Conservation (phyloP, 2,888 invertebrate genomes). For the Alentia gelatinosa region DNA sequence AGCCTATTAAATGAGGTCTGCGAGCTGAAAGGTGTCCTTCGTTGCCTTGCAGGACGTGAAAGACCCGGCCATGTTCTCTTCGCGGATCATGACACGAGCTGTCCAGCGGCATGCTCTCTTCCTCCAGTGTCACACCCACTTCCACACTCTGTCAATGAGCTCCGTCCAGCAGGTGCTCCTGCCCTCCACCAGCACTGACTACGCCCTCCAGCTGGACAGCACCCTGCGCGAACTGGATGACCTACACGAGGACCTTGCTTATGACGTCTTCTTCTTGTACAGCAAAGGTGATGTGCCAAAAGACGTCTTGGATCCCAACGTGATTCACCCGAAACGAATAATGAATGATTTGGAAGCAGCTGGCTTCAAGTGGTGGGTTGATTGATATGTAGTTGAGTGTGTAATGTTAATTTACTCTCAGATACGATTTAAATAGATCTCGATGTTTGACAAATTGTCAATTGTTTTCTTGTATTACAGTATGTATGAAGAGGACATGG, state of each 20-base stretch:
- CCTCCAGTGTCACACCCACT: constrained; percentile 68
- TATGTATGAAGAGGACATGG: constrained; percentile 72
- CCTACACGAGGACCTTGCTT: constrained; percentile 68
- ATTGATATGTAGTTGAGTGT: not conserved
- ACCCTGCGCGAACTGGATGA: constrained; percentile 73
- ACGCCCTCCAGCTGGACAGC: constrained; percentile 76
- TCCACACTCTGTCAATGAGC: constrained; percentile 67
- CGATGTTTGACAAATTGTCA: not conserved
- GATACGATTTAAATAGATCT: not conserved
- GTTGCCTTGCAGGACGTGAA: not conserved
- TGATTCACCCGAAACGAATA: constrained; percentile 70
- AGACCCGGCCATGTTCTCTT: constrained; percentile 67
- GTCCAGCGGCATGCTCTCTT: constrained; percentile 66
- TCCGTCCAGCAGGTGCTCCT: constrained; percentile 63
- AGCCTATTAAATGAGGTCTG: too few species aligned
- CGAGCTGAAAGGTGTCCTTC: not conserved
- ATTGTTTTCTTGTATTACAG: constrained; percentile 64
- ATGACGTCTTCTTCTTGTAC: constrained; percentile 72
- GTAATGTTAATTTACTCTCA: too few species aligned
- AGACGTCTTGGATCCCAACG: constrained; percentile 64
- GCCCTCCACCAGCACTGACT: constrained; percentile 75
- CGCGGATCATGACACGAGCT: constrained; percentile 64
- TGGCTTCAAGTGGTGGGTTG: constrained; percentile 64
- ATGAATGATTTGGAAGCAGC: constrained; percentile 70
- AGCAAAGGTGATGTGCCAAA: constrained; percentile 70